Percentiles rank a stretch among this genome's conserved stretches.
phyloP scores from a whole-genome alignment of 2,113 vertebrate species.

The Pheucticus melanocephalus region DNA sequence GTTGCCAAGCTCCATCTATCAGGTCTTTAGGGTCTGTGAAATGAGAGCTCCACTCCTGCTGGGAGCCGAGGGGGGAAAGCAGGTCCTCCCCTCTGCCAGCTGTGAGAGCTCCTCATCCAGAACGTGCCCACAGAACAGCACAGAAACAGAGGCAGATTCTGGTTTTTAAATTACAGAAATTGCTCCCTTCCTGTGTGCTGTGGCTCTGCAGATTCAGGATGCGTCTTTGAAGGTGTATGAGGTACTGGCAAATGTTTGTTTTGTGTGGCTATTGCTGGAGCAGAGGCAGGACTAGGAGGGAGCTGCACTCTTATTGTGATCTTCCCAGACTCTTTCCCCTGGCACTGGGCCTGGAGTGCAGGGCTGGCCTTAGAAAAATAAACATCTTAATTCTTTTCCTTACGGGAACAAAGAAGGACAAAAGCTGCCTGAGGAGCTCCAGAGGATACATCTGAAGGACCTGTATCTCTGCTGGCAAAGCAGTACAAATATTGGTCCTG shows the following conservation, averaged over 20 bases:
- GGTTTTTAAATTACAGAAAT: not conserved
- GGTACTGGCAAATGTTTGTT: not conserved
- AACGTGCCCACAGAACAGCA: not conserved
- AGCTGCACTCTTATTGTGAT: not conserved
- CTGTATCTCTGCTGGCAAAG: not conserved
- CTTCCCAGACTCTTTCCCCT: not conserved
- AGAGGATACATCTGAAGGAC: not conserved
- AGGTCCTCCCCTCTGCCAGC: not conserved
- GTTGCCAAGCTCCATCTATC: not conserved
- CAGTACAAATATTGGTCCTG: not conserved
- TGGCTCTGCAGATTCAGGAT: not conserved
- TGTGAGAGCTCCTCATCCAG: not conserved
- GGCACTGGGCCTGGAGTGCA: not conserved
- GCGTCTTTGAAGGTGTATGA: not conserved
- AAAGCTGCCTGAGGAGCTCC: not conserved
- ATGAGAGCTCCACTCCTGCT: fast-evolving
- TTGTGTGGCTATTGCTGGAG: not conserved
- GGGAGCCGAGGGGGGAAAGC: not conserved
- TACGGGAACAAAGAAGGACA: not conserved
- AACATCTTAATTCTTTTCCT: not conserved
- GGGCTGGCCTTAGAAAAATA: not conserved
- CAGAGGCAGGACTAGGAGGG: not conserved
- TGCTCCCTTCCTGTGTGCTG: too few relatives aligned
- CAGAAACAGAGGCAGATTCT: not conserved
- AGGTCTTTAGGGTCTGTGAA: not conserved